Evolutionary conservation across 2,888 invertebrate species (phyloP).

Genomic region (Empis stercorea): DNA sequence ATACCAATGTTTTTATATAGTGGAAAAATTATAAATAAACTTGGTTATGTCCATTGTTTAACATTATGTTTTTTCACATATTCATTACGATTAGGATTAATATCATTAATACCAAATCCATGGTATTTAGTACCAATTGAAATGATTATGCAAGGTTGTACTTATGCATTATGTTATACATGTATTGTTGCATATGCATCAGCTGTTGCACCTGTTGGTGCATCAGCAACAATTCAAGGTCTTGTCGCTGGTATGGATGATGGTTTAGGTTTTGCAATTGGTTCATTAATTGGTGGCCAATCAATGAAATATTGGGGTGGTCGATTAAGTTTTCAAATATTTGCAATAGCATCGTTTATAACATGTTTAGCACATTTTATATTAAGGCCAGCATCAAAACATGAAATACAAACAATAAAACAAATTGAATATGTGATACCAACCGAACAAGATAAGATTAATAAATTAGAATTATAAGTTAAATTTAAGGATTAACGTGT

Average conservation of each 20-base stretch:
- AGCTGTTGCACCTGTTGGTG: constrained; percentile 52
- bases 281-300: constrained; percentile 59
- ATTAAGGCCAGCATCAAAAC: constrained; percentile 28
- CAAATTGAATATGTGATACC: constrained; percentile 8
- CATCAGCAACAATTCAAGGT: constrained; percentile 75
- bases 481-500: too few species aligned
- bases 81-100: constrained; percentile 56
- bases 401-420: constrained; percentile 14
- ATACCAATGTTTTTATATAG: constrained; percentile 58
- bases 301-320: constrained; percentile 54
- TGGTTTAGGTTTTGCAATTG: constrained; percentile 65
- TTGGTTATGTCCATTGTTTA: constrained; percentile 66
- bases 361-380: constrained; percentile 32
- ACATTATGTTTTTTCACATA: constrained; percentile 67
- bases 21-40: constrained; percentile 63
- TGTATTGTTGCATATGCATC: constrained; percentile 64
- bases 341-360: constrained; percentile 26
- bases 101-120: constrained; percentile 63
- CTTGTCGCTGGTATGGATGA: constrained; percentile 80
- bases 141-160: constrained; percentile 69
- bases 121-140: constrained; percentile 77
- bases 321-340: constrained; percentile 40
- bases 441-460: constrained; percentile 8
- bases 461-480: neutral
- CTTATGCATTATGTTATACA: constrained; percentile 75